Evolutionary conservation across 2,113 vertebrate species (phyloP).

Genomic region (Daphoenositta chrysoptera): DNA sequence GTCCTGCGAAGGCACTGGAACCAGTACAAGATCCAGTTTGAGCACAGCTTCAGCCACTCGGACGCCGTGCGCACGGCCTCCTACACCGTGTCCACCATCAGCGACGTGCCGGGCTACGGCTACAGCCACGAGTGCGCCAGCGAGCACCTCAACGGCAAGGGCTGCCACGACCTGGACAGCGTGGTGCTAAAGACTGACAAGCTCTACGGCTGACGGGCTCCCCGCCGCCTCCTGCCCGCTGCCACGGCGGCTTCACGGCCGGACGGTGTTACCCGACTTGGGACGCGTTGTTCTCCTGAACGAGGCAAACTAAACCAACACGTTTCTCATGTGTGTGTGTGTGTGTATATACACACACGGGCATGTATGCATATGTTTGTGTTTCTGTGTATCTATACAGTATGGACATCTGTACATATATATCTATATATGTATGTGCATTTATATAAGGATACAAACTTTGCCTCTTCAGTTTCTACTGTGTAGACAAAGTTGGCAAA

Average conservation of each 20-base stretch:
- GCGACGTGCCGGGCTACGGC: slow-evolving; percentile 82
- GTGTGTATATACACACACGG: not conserved
- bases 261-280: not conserved
- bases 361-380: not conserved
- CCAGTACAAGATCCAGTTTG: slow-evolving; percentile 92
- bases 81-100: slow-evolving; percentile 92
- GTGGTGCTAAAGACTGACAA: slow-evolving; percentile 79
- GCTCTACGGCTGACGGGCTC: slow-evolving; percentile 82
- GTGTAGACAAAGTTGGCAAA: slow-evolving; percentile 69
- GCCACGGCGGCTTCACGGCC: no score
- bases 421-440: slow-evolving; percentile 2
- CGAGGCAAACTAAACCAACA: not conserved
- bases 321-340: not conserved
- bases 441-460: slow-evolving; percentile 39
- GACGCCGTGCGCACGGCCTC: slow-evolving; percentile 89
- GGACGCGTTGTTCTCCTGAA: not conserved
- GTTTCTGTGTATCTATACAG: not conserved
- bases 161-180: slow-evolving; percentile 81
- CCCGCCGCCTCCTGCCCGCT: no score
- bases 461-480: slow-evolving; percentile 70
- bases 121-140: slow-evolving; percentile 84
- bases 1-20: slow-evolving; percentile 93
- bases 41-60: slow-evolving; percentile 85
- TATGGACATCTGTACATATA: slow-evolving; percentile 23
- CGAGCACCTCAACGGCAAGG: slow-evolving; percentile 92